Percentiles rank a stretch among this genome's conserved stretches.
These are phyloP conservation scores for Ophion ellenae DNA, from an alignment of 2,888 invertebrate species.

Conservation along the genomic window DNA sequence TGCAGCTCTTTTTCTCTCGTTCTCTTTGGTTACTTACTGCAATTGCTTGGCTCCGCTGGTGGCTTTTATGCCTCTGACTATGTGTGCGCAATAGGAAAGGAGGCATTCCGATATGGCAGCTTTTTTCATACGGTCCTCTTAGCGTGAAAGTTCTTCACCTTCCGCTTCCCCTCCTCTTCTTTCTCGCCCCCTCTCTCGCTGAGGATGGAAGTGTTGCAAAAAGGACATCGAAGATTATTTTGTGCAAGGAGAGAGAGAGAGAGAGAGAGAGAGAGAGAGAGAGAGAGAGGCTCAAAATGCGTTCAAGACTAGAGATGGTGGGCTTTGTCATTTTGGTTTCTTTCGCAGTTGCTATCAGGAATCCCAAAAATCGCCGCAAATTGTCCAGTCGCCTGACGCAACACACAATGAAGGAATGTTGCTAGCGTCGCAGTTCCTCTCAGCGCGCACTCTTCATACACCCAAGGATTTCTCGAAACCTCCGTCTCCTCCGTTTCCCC, in stretches of 20 bases:
- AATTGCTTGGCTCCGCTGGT: constrained; percentile 2
- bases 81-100: constrained; percentile 54
- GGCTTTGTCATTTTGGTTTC: background rate
- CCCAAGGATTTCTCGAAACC: constrained; percentile 10
- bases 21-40: constrained; percentile 4
- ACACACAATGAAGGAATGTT: constrained; percentile 1
- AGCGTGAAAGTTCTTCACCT: constrained; percentile 78
- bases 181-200: background rate
- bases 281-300: background rate
- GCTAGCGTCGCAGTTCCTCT: background rate
- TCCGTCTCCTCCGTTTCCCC: constrained; percentile 2
- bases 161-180: constrained; percentile 65
- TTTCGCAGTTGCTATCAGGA: background rate
- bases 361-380: background rate
- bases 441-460: background rate
- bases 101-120: constrained; percentile 72
- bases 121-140: constrained; percentile 68
- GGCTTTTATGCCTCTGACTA: constrained; percentile 2
- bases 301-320: background rate
- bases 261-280: background rate
- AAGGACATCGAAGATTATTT: constrained; percentile 5
- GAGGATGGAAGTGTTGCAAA: background rate
- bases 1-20: constrained; percentile 3
- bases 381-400: background rate
- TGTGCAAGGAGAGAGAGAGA: background rate